phyloP scores from a whole-genome alignment of 2,888 invertebrate genomes.

The Stomorhina lunata region DNA sequence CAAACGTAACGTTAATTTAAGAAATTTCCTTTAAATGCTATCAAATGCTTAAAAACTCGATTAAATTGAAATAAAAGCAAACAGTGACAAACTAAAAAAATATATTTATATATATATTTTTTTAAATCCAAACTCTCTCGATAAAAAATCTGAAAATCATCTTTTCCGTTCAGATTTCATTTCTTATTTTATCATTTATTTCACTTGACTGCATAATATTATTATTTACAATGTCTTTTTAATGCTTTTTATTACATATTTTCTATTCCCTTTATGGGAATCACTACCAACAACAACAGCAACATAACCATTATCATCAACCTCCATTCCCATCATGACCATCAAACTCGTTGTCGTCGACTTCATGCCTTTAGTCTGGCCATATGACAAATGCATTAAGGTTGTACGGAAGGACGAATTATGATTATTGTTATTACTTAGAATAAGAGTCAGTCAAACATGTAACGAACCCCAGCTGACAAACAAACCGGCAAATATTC shows the following conservation, averaged over 20 bases:
- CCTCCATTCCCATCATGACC: no score
- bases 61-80: neutral
- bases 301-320: no score
- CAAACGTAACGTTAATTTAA: no score
- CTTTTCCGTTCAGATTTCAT: neutral
- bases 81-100: neutral
- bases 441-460: conserved; percentile 26
- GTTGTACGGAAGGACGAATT: conserved; percentile 38
- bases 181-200: conserved; percentile 30
- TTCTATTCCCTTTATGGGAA: neutral
- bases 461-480: neutral
- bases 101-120: no score
- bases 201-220: conserved; percentile 48
- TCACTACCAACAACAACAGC: neutral
- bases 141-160: no score
- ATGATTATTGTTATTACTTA: conserved; percentile 17
- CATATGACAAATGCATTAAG: conserved; percentile 39
- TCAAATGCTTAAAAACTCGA: neutral
- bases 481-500: no score
- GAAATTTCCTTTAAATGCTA: neutral
- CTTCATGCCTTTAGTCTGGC: conserved; percentile 9
- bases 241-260: conserved; percentile 12
- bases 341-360: no score
- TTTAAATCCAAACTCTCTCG: no score
- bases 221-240: neutral